These are phyloP conservation scores for Rhincodon typus DNA, from an alignment of 2,797 vertebrate species.

Conservation along the genomic window DNA sequence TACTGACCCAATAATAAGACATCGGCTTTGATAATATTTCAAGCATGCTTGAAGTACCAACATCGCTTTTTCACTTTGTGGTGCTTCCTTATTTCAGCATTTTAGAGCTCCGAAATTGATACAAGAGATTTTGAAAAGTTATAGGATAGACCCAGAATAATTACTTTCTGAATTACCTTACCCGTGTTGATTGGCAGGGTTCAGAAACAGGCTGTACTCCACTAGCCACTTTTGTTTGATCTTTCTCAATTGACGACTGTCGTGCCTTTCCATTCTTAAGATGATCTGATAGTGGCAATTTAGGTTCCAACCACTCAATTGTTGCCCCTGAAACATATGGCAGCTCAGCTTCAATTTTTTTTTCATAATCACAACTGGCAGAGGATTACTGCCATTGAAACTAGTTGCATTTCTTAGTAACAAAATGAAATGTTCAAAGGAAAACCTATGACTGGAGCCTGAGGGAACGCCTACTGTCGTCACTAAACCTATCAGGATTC, in stretches of 20 bases:
- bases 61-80: not conserved
- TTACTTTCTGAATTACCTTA: constrained; percentile 56
- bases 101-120: no score
- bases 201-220: constrained; percentile 68
- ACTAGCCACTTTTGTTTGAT: constrained; percentile 57
- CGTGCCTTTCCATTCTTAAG: constrained; percentile 82
- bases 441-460: not conserved
- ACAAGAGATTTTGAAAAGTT: not conserved
- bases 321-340: constrained; percentile 75
- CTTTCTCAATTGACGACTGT: constrained; percentile 64
- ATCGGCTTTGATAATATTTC: not conserved
- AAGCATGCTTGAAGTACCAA: not conserved
- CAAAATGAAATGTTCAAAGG: not conserved
- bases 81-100: not conserved
- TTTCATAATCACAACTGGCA: constrained; percentile 60
- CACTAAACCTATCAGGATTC: constrained; percentile 26
- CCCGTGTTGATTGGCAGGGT: constrained; percentile 72
- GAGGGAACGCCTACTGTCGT: constrained; percentile 24
- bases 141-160: not conserved
- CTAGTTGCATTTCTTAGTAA: not conserved
- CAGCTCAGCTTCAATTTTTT: constrained; percentile 66
- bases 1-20: not conserved
- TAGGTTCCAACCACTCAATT: constrained; percentile 92
- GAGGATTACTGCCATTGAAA: constrained; percentile 7
- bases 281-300: constrained; percentile 73